Base-by-base conservation (phyloP, 2,888 invertebrate genomes). In the Cylloceria caligata region DNA sequence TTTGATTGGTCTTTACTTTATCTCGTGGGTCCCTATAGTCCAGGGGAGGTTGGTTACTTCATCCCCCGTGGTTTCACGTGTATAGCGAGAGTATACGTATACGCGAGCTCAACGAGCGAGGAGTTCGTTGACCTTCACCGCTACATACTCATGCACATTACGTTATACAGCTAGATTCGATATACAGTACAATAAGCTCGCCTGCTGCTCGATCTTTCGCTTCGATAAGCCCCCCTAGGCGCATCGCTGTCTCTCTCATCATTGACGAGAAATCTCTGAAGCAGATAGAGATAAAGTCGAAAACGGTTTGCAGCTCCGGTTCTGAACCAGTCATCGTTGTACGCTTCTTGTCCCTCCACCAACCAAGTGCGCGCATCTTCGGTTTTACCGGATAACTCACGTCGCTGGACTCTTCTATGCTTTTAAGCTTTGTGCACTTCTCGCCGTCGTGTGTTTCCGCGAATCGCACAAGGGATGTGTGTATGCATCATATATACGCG, bases 361-460 rank as follows among this genome's bases (percentile, higher is more conserved):
- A 79, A 57, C 64, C 30, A 55, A 71, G 64, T 65, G 77, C 21
- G 64, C 19, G 11, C 65, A 71, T 45, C 62, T 71, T 64, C 42
- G 11, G 45, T 49, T 55, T 30, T 9, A 16, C 2, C 34, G 16
- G 11, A 34, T 34, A 11, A 30, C 19, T 64, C 24, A 16, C 34
- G 52, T 52, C 52, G 21, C 52, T 7, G 19, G 24, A 39, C 13
- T 69, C 39, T 55, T 13, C 24, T 5, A 34, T 16, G 11, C 39
- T 45, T 60, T 16, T 64, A 21, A 36, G 62, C 72, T 73, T 77
- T 73, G 77, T 74, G 73, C 69, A 74, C 52, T 72, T n/a, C 13
- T 21, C 2, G 24, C 74, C n/a, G 73, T 62, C 42, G 62, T 47
- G 65, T 57, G 24, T 49, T 11, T 39, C 34, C 34, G 55, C 13